Percentiles rank a stretch among this genome's conserved stretches.
phyloP scores from a whole-genome alignment of 2,888 invertebrate species.

The Megamerina dolium region DNA sequence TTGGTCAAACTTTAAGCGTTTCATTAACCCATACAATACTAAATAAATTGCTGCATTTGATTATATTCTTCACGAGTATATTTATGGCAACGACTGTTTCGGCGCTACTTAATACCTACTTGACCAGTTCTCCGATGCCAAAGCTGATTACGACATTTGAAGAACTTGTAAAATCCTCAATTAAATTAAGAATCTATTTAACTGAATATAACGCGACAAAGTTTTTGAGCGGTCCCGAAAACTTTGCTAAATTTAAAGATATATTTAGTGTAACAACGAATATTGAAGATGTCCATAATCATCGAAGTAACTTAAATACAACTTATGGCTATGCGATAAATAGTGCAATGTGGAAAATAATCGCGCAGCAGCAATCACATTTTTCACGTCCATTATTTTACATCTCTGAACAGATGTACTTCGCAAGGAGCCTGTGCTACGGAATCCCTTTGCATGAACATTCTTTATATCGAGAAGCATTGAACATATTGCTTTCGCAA shows the following conservation, averaged over 20 bases:
- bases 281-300: background rate
- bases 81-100: conserved; percentile 4
- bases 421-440: background rate
- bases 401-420: background rate
- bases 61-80: background rate
- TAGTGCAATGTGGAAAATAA: background rate
- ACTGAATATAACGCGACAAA: background rate
- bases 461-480: background rate
- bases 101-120: conserved; percentile 4
- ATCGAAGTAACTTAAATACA: background rate
- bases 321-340: background rate
- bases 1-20: conserved; percentile 5
- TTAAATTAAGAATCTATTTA: background rate
- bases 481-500: background rate
- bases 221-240: background rate
- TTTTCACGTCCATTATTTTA: background rate
- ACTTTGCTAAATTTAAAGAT: background rate
- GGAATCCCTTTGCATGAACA: background rate
- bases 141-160: background rate
- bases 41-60: background rate
- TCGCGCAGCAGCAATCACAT: background rate
- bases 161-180: background rate
- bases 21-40: background rate
- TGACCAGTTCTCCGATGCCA: background rate
- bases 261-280: background rate